Base-by-base conservation (phyloP, 2,797 vertebrate genomes). In the Anguilla obscura region DNA sequence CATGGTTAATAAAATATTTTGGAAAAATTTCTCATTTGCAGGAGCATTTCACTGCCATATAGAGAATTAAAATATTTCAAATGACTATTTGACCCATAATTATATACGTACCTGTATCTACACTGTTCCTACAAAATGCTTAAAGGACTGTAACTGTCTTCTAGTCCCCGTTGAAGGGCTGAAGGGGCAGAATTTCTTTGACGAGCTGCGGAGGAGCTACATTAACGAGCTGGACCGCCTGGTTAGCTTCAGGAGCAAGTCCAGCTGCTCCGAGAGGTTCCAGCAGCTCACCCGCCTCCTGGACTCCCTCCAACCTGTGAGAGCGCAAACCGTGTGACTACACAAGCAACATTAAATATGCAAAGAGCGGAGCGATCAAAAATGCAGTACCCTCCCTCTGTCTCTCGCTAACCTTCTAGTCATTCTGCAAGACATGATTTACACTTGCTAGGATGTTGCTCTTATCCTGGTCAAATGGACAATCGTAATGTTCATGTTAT, bases 271-370 rank as follows among this genome's bases (percentile, higher is more conserved):
- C 14, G 95, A 97, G 89, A 96, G 98, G 12, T 97, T 98, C 95
- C 98, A 98, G 92, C 98, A 99, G 93, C 97, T 99, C 94, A 99
- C 98, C 84, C 97, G 98, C 92, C 96, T 98, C 93, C 96, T 98
- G 95, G 98, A 98, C 92, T 98, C 97, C 14, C 97, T 99, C 93
- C 98, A 99, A 91, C 96, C 96, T 92, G 98, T 99, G 96, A 97
- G 94, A 89, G 66, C 89, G 86, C 66, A 50, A 21, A 36, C 60
- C 27, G n/a, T 33, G 52, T 27, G 30, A 58, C 21, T 33, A 80
- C 45, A 80, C 4, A 6, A 30, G 27, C 24, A 84, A 33, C 33
- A 56, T 83, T 9, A 14, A 54, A 30, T 5, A 30, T 0, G 50
- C 9, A 82, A 48, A 82, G 18, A 80, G 3, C 16, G n/a, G 24